phyloP scores from a whole-genome alignment of 2,113 vertebrate genomes.

The Psilopogon haemacephalus region DNA sequence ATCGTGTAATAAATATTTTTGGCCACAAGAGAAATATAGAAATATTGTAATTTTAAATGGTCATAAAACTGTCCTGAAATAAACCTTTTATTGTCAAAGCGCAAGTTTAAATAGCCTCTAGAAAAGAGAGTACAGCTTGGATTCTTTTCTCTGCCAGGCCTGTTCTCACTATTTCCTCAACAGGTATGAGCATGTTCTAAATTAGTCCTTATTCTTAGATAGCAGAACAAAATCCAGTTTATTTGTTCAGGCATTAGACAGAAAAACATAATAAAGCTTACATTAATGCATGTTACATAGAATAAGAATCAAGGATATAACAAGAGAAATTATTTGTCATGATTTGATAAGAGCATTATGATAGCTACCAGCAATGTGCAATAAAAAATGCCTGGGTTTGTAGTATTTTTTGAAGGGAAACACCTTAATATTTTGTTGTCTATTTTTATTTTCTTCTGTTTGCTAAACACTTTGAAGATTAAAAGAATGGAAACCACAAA shows the following conservation, averaged over 20 bases:
- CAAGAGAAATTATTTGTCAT: not conserved
- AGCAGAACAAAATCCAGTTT: not conserved
- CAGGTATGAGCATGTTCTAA: not conserved
- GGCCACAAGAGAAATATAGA: not conserved
- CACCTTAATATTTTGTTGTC: not conserved
- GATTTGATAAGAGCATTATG: not conserved
- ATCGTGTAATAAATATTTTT: not conserved
- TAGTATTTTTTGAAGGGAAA: not conserved
- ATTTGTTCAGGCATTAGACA: not conserved
- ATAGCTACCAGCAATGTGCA: not conserved
- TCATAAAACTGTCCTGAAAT: not conserved
- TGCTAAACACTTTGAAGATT: not conserved
- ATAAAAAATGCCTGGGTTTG: not conserved
- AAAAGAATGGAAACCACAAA: not conserved
- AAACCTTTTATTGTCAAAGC: not conserved
- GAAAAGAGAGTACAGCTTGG: not conserved
- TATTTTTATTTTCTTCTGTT: not conserved
- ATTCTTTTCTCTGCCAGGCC: not conserved
- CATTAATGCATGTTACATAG: not conserved
- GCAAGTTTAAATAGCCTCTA: not conserved
- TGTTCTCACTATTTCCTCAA: not conserved
- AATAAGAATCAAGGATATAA: not conserved
- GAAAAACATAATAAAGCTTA: not conserved
- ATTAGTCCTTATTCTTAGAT: not conserved
- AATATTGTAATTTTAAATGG: slow-evolving; percentile 10